Evolutionary conservation across 2,797 vertebrate genomes (phyloP).

Genomic region (Luscinia megarhynchos): DNA sequence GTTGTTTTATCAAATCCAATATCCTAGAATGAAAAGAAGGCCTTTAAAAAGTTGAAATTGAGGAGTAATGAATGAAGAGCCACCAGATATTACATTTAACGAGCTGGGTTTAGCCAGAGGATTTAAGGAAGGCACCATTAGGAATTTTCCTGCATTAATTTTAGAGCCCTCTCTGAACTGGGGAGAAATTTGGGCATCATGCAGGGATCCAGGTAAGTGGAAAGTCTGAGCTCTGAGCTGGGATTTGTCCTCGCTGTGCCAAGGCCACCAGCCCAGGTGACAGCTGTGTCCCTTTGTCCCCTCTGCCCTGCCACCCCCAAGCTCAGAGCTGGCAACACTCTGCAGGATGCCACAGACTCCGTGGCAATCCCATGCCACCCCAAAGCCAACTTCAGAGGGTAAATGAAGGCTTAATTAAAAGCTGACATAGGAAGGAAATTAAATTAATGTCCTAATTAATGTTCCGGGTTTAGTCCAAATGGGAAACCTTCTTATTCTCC

Average conservation of each 20-base stretch:
- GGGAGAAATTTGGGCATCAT: not conserved
- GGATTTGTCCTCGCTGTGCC: not conserved
- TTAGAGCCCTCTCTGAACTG: not conserved
- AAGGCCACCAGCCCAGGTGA: rapidly evolving
- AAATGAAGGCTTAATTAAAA: constrained; percentile 47
- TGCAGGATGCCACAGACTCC: rapidly evolving
- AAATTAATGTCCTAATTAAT: constrained; percentile 58
- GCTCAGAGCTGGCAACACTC: rapidly evolving
- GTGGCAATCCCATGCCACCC: not conserved
- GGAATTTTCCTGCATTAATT: not conserved
- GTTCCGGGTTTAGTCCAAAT: not conserved
- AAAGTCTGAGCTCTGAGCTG: not conserved
- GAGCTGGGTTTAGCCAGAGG: not conserved
- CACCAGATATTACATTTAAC: constrained; percentile 3
- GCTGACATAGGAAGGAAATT: constrained; percentile 8
- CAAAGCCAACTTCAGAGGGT: not conserved
- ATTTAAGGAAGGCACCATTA: not conserved
- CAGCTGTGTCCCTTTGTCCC: not conserved
- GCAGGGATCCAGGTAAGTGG: rapidly evolving
- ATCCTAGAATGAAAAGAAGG: constrained; percentile 5
- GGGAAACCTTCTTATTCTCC: not conserved
- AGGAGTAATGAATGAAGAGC: constrained; percentile 1
- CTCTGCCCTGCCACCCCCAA: not conserved
- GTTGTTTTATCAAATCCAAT: constrained; percentile 36
- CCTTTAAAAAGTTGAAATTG: not conserved